Evolutionary conservation across 1,140 invertebrate genomes (phyloP).

Genomic region (Spodoptera litura): DNA sequence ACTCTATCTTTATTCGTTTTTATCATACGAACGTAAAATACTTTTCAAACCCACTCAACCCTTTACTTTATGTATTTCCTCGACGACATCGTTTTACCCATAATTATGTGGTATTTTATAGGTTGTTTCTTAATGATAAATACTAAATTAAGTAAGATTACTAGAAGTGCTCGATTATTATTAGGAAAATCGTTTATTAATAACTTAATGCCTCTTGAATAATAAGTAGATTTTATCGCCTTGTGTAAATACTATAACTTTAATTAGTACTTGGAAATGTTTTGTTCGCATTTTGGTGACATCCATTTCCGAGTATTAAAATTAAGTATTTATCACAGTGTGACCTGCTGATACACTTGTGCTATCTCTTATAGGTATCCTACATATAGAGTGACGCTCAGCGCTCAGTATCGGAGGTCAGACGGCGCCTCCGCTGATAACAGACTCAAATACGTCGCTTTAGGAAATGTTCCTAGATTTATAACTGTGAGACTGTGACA

Average conservation of each 20-base stretch:
- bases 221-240: no score
- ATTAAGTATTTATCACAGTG: slow-evolving; percentile 1
- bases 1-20: slow-evolving; percentile 12
- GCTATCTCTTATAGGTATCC: slow-evolving; percentile 28
- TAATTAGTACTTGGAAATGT: no score
- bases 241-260: no score
- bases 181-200: no score
- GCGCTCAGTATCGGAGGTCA: slow-evolving; percentile 28
- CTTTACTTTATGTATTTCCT: background rate
- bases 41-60: no score
- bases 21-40: background rate
- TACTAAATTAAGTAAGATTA: no score
- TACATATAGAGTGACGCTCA: slow-evolving; percentile 12
- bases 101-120: background rate
- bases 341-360: slow-evolving; percentile 38
- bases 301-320: background rate
- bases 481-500: background rate
- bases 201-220: no score
- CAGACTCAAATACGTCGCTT: slow-evolving; percentile 29
- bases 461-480: slow-evolving; percentile 25
- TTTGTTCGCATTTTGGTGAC: no score
- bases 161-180: no score
- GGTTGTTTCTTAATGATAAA: no score
- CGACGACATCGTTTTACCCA: no score
- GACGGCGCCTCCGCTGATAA: slow-evolving; percentile 33